A percentile compares a stretch with the other conserved stretches of the same genome.
These are phyloP conservation scores for Callyntrura guangdongensis DNA, from an alignment of 2,888 invertebrate genomes.

Conservation along the genomic window DNA sequence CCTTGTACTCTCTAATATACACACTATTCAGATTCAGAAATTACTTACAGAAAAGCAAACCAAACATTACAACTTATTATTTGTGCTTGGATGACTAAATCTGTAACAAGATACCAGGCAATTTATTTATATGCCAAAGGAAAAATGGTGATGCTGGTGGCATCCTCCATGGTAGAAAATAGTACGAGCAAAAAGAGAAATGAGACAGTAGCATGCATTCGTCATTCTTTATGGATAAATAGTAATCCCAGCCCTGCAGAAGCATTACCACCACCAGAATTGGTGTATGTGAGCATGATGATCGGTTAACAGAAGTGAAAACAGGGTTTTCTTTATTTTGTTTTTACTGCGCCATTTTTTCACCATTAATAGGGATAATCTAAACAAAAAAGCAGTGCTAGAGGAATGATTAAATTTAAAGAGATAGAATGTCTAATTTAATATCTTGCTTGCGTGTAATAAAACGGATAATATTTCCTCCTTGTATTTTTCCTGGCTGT, in stretches of 20 bases:
- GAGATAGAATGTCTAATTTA: neutral
- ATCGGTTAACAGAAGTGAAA: constrained; percentile 49
- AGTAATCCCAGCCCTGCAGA: constrained; percentile 49
- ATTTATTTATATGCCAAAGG: constrained; percentile 46
- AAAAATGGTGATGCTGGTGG: constrained; percentile 49
- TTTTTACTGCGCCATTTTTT: constrained; percentile 51
- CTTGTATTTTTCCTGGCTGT: neutral
- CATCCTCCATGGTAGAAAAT: neutral
- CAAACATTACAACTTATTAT: constrained; percentile 75
- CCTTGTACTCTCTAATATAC: constrained; percentile 3
- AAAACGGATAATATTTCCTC: neutral
- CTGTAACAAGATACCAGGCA: constrained; percentile 61
- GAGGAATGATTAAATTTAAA: constrained; percentile 42
- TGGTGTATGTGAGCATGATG: neutral
- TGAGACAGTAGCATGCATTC: constrained; percentile 35
- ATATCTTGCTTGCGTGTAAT: neutral
- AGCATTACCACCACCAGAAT: neutral
- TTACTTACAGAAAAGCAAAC: constrained; percentile 71
- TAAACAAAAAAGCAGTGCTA: constrained; percentile 31
- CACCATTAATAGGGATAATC: constrained; percentile 45
- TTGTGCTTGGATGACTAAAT: constrained; percentile 73
- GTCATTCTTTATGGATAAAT: constrained; percentile 63
- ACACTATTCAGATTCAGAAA: constrained; percentile 70
- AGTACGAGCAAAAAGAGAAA: constrained; percentile 50
- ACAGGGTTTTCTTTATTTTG: neutral